Conservation (phyloP, 1,140 invertebrate species). For the Drosophila tsacasi region DNA sequence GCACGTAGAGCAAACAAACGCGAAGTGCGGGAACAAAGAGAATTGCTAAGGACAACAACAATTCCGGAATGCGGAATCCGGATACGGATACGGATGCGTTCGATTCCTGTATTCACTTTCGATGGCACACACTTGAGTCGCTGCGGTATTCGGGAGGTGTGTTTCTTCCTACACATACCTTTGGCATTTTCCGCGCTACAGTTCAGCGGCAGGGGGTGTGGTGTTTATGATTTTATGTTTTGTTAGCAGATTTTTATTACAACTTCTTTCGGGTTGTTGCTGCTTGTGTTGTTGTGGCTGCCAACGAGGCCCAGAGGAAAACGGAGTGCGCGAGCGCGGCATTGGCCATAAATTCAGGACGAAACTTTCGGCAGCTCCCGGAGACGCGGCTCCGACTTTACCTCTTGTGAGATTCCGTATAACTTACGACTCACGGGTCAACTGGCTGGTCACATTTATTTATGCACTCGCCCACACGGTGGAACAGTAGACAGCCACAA, state of each 20-base stretch:
- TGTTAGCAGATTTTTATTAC: constrained; percentile 44
- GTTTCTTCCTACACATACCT: constrained; percentile 32
- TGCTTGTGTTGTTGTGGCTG: constrained; percentile 14
- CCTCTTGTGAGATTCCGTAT: constrained; percentile 8
- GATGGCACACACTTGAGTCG: constrained; percentile 78
- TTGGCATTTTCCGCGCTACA: constrained; percentile 35
- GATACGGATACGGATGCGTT: constrained; percentile 51
- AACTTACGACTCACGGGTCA: constrained; percentile 52
- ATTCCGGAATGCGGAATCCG: constrained; percentile 8
- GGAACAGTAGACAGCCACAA: constrained; percentile 45
- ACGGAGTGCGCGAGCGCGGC: constrained; percentile 72
- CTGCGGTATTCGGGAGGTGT: constrained; percentile 6
- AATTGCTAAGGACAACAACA: constrained; percentile 45
- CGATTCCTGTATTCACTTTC: constrained; percentile 61
- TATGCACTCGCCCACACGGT: constrained; percentile 38
- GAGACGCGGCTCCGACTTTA: neutral
- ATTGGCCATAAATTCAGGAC: constrained; percentile 59
- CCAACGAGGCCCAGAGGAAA: constrained; percentile 71
- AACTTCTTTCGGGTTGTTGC: constrained; percentile 14
- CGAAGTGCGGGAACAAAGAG: constrained; percentile 6
- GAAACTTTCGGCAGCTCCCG: constrained; percentile 56
- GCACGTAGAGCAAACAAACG: constrained; percentile 46
- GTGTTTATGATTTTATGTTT: constrained; percentile 45
- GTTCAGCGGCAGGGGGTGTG: neutral
- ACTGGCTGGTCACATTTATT: constrained; percentile 67